Conservation (phyloP, 2,113 vertebrate genomes). For the Peromyscus californicus region DNA sequence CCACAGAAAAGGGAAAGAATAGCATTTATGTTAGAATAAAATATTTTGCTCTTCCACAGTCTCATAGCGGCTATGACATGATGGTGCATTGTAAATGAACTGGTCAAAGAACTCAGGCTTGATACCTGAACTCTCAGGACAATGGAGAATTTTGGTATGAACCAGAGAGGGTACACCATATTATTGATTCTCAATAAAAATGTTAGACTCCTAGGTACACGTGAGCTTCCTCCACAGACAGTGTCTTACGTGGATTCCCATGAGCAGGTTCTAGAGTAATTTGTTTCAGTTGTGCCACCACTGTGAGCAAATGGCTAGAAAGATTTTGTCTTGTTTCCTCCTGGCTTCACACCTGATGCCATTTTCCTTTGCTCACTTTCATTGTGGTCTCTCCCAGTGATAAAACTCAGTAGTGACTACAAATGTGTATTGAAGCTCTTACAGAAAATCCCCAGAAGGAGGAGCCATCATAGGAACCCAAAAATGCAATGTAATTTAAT, state of each 20-base stretch:
- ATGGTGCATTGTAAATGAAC: background rate
- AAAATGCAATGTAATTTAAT: slow-evolving; percentile 57
- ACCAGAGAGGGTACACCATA: background rate
- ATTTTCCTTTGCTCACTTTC: background rate
- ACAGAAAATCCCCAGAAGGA: background rate
- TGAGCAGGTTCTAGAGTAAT: background rate
- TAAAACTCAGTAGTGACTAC: background rate
- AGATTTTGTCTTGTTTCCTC: background rate
- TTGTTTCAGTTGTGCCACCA: background rate
- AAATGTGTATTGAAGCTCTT: background rate
- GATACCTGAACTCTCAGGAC: background rate
- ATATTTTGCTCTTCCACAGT: background rate
- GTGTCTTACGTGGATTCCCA: background rate
- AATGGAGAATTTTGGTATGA: background rate
- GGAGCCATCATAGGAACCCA: background rate
- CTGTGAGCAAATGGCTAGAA: background rate
- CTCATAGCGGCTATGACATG: background rate
- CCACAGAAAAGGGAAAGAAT: background rate
- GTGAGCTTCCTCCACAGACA: background rate
- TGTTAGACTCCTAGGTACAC: background rate
- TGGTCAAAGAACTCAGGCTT: background rate
- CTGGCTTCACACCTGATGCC: background rate
- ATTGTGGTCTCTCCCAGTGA: background rate
- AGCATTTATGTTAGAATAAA: background rate
- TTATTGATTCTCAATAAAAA: background rate